phyloP scores from a whole-genome alignment of 2,888 invertebrate species.

The Ephialtes manifestator region DNA sequence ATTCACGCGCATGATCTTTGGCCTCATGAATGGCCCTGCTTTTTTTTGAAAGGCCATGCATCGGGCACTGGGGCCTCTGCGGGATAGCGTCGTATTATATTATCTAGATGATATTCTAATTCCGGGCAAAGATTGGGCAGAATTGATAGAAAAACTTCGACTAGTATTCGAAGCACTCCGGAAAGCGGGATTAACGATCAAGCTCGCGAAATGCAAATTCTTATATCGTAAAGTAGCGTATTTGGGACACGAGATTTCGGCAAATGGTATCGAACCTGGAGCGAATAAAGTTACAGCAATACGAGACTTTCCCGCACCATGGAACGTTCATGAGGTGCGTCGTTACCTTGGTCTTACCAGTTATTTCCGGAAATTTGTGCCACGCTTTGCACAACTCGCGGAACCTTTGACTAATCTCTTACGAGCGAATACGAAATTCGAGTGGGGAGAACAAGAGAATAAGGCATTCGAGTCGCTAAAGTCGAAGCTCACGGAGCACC shows the following conservation, averaged over 20 bases:
- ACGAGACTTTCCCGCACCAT: slow-evolving; percentile 44
- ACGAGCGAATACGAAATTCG: neutral
- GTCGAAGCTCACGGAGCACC: neutral
- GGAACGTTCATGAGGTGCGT: slow-evolving; percentile 46
- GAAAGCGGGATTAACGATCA: slow-evolving; percentile 75
- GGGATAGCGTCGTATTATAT: slow-evolving; percentile 68
- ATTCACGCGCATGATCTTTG: slow-evolving; percentile 63
- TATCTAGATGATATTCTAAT: slow-evolving; percentile 78
- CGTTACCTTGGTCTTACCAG: slow-evolving; percentile 43
- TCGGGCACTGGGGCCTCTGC: slow-evolving; percentile 53
- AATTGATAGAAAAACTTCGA: slow-evolving; percentile 63
- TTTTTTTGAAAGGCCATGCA: slow-evolving; percentile 68
- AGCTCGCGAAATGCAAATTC: slow-evolving; percentile 76
- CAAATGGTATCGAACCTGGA: slow-evolving; percentile 57
- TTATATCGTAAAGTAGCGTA: slow-evolving; percentile 72
- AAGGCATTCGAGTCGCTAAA: slow-evolving; percentile 50
- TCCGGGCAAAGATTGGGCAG: slow-evolving; percentile 67
- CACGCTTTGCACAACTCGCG: slow-evolving; percentile 39
- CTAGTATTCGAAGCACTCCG: slow-evolving; percentile 22
- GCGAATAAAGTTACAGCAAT: slow-evolving; percentile 70
- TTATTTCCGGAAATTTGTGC: slow-evolving; percentile 62
- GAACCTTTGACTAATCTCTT: slow-evolving; percentile 21
- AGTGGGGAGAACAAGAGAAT: slow-evolving; percentile 29
- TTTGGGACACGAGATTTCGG: slow-evolving; percentile 74
- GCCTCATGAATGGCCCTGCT: slow-evolving; percentile 73